phyloP scores from a whole-genome alignment of 2,797 vertebrate genomes.

The Glossophaga mutica region DNA sequence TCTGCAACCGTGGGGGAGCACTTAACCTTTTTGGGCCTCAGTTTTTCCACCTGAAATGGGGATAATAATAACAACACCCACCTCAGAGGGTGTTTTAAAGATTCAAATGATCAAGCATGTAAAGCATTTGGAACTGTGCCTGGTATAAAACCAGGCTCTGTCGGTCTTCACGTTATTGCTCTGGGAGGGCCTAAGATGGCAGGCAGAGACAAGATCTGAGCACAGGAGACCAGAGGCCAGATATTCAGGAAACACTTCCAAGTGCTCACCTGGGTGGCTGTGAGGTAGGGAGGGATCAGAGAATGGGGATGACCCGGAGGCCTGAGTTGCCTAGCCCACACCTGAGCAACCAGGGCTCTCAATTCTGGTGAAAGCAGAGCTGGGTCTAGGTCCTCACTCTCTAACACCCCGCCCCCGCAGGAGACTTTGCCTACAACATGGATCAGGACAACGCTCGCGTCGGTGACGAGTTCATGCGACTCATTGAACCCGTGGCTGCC shows the following conservation, averaged over 20 bases:
- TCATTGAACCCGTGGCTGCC: conserved; percentile 91
- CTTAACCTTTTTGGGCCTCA: background rate
- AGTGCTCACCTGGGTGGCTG: rapidly evolving
- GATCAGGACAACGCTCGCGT: conserved; percentile 89
- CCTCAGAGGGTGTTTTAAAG: background rate
- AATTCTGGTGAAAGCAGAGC: background rate
- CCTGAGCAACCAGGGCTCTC: background rate
- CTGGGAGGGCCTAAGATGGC: background rate
- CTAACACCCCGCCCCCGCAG: conserved; percentile 71
- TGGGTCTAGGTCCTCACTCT: background rate
- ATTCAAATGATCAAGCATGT: background rate
- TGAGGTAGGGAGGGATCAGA: background rate
- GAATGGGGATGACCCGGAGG: background rate
- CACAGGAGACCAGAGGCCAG: background rate
- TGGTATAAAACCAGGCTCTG: background rate
- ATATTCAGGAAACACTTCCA: background rate
- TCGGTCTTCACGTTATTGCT: background rate
- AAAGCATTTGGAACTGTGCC: background rate
- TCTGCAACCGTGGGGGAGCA: background rate
- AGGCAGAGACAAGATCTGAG: background rate
- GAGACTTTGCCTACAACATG: conserved; percentile 93
- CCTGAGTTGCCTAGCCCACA: background rate
- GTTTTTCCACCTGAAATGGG: background rate
- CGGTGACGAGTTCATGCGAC: conserved; percentile 92
- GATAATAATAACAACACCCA: background rate